These are phyloP conservation scores for Hololepta plana DNA, from an alignment of 2,888 invertebrate species.

Conservation along the genomic window DNA sequence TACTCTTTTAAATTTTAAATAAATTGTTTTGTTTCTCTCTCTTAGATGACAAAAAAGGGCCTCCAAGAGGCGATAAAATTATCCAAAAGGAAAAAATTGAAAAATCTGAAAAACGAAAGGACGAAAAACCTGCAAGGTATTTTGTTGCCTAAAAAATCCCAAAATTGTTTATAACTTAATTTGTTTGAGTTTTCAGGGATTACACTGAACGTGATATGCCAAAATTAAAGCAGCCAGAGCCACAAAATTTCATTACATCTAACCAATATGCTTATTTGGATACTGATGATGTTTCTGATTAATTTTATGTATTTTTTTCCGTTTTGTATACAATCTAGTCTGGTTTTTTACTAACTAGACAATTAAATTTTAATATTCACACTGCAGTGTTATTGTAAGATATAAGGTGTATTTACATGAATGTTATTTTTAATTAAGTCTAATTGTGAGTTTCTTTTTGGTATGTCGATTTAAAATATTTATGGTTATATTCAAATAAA, in stretches of 20 bases:
- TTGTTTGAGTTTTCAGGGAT: conserved; percentile 17
- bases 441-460: too few species aligned
- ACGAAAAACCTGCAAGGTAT: conserved; percentile 8
- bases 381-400: too few species aligned
- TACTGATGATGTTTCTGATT: conserved; percentile 27
- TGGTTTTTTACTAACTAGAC: conserved; percentile 11
- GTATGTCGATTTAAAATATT: too few species aligned
- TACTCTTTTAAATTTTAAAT: background rate
- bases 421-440: too few species aligned
- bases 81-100: too few species aligned
- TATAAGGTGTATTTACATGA: too few species aligned
- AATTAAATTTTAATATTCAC: too few species aligned
- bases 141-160: background rate
- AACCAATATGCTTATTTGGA: conserved; percentile 61
- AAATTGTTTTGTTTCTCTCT: background rate
- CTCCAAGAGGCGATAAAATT: too few species aligned
- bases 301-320: conserved; percentile 11
- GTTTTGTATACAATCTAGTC: conserved; percentile 11
- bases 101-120: conserved; percentile 6
- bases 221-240: conserved; percentile 52
- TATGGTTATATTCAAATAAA: too few species aligned
- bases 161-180: conserved; percentile 1
- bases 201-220: conserved; percentile 38
- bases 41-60: too few species aligned
- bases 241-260: conserved; percentile 58